Conservation (phyloP, 2,888 invertebrate species). For the Dicycla oo region DNA sequence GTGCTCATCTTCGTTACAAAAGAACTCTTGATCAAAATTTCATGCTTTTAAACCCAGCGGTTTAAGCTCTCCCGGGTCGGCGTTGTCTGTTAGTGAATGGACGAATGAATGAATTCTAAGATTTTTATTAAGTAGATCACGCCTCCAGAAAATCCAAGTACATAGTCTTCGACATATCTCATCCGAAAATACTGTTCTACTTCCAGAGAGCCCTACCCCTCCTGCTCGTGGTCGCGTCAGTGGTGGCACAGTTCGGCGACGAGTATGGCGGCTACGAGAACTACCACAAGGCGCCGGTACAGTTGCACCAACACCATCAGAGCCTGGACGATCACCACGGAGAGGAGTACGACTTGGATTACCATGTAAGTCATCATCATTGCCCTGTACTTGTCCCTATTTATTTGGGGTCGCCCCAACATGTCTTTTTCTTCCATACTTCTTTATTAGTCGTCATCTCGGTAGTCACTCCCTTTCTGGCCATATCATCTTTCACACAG, state of each 20-base stretch:
- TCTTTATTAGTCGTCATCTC: background rate
- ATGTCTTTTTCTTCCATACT: background rate
- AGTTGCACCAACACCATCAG: slow-evolving; percentile 75
- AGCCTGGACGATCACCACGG: slow-evolving; percentile 76
- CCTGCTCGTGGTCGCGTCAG: slow-evolving; percentile 72
- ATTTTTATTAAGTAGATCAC: background rate
- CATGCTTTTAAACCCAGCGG: background rate
- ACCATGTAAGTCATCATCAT: slow-evolving; percentile 78
- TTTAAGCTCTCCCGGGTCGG: no score
- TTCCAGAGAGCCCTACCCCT: slow-evolving; percentile 76
- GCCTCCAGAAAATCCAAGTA: background rate
- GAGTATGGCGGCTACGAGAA: slow-evolving; percentile 81
- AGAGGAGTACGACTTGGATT: slow-evolving; percentile 85
- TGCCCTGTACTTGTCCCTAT: background rate
- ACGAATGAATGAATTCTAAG: background rate
- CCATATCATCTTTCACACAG: background rate
- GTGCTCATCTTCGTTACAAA: background rate
- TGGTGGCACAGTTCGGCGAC: slow-evolving; percentile 79
- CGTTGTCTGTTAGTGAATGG: background rate
- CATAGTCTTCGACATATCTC: background rate
- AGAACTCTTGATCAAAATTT: background rate
- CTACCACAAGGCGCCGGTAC: slow-evolving; percentile 74
- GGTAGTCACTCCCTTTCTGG: no score
- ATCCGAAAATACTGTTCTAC: background rate
- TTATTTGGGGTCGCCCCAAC: background rate